Evolutionary conservation across 2,888 invertebrate genomes (phyloP).

Genomic region (Suillia variegata): DNA sequence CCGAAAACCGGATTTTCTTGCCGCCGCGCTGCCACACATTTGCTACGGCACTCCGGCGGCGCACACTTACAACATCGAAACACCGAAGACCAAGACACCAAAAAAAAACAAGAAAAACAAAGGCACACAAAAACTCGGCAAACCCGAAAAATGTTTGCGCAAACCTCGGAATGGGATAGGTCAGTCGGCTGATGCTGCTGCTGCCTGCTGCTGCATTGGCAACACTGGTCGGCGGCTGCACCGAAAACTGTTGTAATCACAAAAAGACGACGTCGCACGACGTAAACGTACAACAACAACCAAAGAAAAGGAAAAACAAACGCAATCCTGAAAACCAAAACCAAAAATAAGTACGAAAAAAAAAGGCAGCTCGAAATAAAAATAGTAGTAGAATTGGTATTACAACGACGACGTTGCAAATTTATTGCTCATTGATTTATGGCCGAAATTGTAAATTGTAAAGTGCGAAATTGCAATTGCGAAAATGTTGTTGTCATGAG

Average conservation of each 20-base stretch:
- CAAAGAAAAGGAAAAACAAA: background rate
- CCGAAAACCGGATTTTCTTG: constrained; percentile 15
- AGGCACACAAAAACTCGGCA: background rate
- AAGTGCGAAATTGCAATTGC: constrained; percentile 45
- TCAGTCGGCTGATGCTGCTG: constrained; percentile 12
- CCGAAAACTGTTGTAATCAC: constrained; percentile 12
- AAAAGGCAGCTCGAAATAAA: too few relatives aligned
- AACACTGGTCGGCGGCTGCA: background rate
- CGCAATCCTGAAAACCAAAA: too few relatives aligned
- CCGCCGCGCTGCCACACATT: too few relatives aligned
- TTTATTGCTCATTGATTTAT: constrained; percentile 45
- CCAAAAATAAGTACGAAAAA: too few relatives aligned
- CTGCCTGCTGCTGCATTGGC: constrained; percentile 13
- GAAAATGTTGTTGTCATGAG: constrained; percentile 23
- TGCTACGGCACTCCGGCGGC: too few relatives aligned
- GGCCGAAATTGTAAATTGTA: constrained; percentile 36
- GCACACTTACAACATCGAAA: background rate
- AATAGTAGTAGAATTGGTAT: constrained; percentile 4
- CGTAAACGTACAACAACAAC: background rate
- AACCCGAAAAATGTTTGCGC: constrained; percentile 13
- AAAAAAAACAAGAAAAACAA: constrained; percentile 2
- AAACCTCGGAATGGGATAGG: constrained; percentile 1
- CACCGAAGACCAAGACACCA: constrained; percentile 1
- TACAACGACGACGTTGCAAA: constrained; percentile 23
- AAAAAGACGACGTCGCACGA: constrained; percentile 4